These are phyloP conservation scores for Catharus bicknelli DNA, from an alignment of 2,113 vertebrate genomes.

Conservation along the genomic window DNA sequence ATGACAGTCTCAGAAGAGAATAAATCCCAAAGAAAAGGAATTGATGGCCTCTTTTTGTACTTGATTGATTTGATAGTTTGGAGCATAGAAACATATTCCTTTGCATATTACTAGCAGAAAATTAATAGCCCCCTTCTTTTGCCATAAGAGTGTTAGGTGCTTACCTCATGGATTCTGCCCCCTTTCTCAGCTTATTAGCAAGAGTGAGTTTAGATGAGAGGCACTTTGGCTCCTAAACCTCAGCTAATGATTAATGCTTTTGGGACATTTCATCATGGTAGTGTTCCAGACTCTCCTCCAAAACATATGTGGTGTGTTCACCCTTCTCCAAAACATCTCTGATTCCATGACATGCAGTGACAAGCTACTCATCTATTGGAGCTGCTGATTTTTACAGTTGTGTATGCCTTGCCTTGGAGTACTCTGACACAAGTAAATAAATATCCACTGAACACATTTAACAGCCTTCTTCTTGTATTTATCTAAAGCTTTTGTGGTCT, in stretches of 20 bases:
- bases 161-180: not conserved
- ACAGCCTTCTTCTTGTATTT: not conserved
- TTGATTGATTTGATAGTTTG: not conserved
- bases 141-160: not conserved
- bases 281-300: not conserved
- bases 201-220: not conserved
- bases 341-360: not conserved
- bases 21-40: not conserved
- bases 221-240: not conserved
- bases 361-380: not conserved
- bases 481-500: not conserved
- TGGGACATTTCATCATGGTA: not conserved
- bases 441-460: not conserved
- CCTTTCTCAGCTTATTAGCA: not conserved
- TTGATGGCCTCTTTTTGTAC: not conserved
- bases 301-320: rapidly evolving
- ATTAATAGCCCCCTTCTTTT: constrained; percentile 9
- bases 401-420: not conserved
- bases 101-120: not conserved
- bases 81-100: not conserved
- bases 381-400: not conserved
- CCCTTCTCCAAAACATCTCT: not conserved
- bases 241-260: not conserved
- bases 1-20: not conserved
- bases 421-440: not conserved